phyloP scores from a whole-genome alignment of 2,888 invertebrate species.

The Acanthosepion pharaonis region DNA sequence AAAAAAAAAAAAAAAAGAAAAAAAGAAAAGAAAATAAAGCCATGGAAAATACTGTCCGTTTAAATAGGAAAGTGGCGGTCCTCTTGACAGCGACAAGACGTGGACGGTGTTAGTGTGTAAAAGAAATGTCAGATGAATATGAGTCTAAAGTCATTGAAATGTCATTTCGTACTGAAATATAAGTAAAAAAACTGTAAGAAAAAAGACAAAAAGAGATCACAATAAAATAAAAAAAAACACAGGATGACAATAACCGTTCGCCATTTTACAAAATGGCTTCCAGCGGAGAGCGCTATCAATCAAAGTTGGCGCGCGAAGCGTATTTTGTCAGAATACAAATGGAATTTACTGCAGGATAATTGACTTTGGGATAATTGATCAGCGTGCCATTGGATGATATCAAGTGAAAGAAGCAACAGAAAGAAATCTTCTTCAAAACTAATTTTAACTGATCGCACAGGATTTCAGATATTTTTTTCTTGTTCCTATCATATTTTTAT shows the following conservation, averaged over 20 bases:
- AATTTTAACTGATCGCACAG: not conserved
- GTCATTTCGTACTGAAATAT: not conserved
- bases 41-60: not conserved
- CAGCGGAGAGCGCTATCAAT: conserved; percentile 1
- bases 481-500: too few species aligned
- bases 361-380: conserved; percentile 6
- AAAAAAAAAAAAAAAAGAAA: not conserved
- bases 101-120: not conserved
- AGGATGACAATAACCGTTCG: not conserved
- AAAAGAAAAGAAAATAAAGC: not conserved
- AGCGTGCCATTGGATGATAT: not conserved
- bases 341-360: not conserved
- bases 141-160: not conserved
- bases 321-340: conserved; percentile 1
- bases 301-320: not conserved
- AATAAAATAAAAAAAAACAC: not conserved
- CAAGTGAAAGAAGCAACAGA: not conserved
- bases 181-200: not conserved
- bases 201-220: not conserved
- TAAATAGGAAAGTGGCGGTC: not conserved
- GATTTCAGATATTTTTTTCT: too few species aligned
- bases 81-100: not conserved
- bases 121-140: not conserved
- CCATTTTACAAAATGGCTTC: conserved; percentile 4
- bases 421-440: not conserved